These are phyloP conservation scores for Drosophila maculinotata DNA, from an alignment of 2,888 invertebrate species.

Conservation along the genomic window DNA sequence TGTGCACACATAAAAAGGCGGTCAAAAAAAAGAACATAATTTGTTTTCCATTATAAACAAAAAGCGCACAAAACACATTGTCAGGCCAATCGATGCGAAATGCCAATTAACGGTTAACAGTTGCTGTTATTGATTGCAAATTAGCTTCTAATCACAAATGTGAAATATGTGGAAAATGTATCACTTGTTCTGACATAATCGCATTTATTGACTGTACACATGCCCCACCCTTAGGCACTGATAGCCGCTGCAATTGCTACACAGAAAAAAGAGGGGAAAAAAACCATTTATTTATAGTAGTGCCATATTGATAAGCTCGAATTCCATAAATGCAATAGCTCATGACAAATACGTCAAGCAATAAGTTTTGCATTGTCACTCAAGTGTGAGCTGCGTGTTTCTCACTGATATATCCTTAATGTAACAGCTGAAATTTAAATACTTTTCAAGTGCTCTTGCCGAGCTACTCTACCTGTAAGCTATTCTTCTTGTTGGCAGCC, in stretches of 20 bases:
- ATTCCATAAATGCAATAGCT: slow-evolving; percentile 1
- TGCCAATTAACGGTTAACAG: slow-evolving; percentile 45
- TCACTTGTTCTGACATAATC: slow-evolving; percentile 46
- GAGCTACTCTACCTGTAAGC: slow-evolving; percentile 1
- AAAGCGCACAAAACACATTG: not conserved
- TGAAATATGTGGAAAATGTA: slow-evolving; percentile 5
- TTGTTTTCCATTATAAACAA: slow-evolving; percentile 60
- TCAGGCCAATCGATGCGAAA: slow-evolving; percentile 33
- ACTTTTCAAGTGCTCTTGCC: not conserved
- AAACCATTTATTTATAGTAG: slow-evolving; percentile 1
- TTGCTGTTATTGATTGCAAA: slow-evolving; percentile 63
- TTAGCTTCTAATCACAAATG: slow-evolving; percentile 59
- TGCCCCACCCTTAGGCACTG: not conserved
- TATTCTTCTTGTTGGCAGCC: not conserved
- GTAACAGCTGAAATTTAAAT: not conserved
- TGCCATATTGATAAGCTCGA: slow-evolving; percentile 16
- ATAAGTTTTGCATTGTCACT: too few species aligned
- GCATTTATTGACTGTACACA: slow-evolving; percentile 9
- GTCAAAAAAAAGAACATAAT: slow-evolving; percentile 33
- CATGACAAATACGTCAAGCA: too few species aligned
- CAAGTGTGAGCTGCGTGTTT: too few species aligned
- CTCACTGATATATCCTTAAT: too few species aligned
- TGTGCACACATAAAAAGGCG: slow-evolving; percentile 60
- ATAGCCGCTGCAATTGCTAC: not conserved
- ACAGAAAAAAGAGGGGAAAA: too few species aligned